Evolutionary conservation across 2,797 vertebrate species (phyloP), one percentile per base, ranked within the genome.

Genomic region (Masticophis lateralis): DNA sequence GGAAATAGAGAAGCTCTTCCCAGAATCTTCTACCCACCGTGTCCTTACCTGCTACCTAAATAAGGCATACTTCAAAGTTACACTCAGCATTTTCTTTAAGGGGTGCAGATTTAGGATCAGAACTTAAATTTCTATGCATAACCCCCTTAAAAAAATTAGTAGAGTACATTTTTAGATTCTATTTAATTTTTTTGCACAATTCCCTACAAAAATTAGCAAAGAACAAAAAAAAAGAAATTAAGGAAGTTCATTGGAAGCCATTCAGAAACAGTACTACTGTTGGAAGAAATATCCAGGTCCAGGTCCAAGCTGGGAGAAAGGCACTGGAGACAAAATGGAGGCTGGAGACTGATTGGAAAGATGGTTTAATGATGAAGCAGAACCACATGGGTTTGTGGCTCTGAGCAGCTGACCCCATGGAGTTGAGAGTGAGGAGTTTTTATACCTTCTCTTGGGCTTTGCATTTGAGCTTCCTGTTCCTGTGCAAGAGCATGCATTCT

Each of bases 181-280:
- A 1, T 60, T 60, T 9, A 47, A 5, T 8, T 9, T 0, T 11
- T 27, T 61, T 61, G 63, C 69, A 79, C 16, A 20, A 79, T 79
- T 43, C 37, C 20, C 20, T 83, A 47, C n/a, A 57, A 94, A 4
- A 91, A 60, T 16, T 91, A 92, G 88, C 74, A 90, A 92, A 83
- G 25, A 22, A 93, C 3, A 32, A 14, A 0, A 1, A 0, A 13
- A 61, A 83, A 8, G 13, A 56, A 10, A 0, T 37, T 53, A 69
- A 86, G 22, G 87, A 6, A 28, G 22, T 86, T 90, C 56, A 53
- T 66, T 93, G 93, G 83, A 55, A 94, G 27, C 14, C 47, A 92
- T 3, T 22, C 61, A 86, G 57, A 86, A 87, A 89, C 28, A 57
- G 16, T n/a, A 22, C 56, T 59, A 59, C 57, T 7, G 18, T 59